Evolutionary conservation across 2,888 invertebrate genomes (phyloP), one percentile per base, ranked within the genome.

Genomic region (Euplagia quadripunctaria): DNA sequence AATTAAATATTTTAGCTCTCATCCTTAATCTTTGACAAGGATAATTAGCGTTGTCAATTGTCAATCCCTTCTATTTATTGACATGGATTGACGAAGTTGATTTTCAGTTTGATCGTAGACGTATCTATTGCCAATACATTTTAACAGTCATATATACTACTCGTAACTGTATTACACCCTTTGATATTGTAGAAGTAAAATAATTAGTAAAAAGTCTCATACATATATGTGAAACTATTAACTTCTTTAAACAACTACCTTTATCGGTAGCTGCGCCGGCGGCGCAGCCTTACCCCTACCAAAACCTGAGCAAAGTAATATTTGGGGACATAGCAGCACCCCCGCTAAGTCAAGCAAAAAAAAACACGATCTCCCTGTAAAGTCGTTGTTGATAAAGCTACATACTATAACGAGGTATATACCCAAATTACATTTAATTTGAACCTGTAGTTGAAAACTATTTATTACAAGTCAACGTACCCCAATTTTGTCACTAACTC

Each of bases 281-380:
- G 20, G 12, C 11, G 7, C n/a, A 11, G 4, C 58, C 20, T 58
- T 58, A 20, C 11, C 6, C 20, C 11, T 20, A 58, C 9, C 17
- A 67, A 67, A 67, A 67, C 17, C 12, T 52, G 49, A 52, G 17
- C 41, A 67, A 67, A 67, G 7, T 52, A 8, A 52, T 67, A 52
- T 20, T 2, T 31, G 31, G 31, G 31, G 31, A 2, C 31, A 31
- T 31, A 31, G 31, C 31, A 31, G 31, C 2, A 31, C 31, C 31
- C 31, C 31, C 31, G 31, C 31, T 31, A 31, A 31, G 2, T 31
- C 31, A 2, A 31, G 31, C 31, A 31, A 31, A 31, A 31, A n/a
- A 31, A 31, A 31, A 31, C 31, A 31, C 31, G 1, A 31, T 2
- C 31, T 31, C 31, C 31, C 31, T 31, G 31, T 31, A 31, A 31